Conservation (phyloP, 2,797 vertebrate species). For the Paramormyrops hopkinsi region DNA sequence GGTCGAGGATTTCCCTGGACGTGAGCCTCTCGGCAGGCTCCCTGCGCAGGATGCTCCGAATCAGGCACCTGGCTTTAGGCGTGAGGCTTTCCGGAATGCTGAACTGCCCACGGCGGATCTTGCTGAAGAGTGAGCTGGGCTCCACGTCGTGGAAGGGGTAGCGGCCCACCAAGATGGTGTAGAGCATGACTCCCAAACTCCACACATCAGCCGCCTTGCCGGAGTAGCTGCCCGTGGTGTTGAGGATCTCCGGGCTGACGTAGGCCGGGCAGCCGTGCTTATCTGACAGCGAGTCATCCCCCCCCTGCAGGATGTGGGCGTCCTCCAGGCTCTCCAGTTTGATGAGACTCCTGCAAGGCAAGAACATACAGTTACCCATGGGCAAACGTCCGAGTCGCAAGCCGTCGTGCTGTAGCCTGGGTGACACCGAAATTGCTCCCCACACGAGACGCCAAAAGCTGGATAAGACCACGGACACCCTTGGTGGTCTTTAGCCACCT, state of each 20-base stretch:
- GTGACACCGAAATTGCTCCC: not conserved
- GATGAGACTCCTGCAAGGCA: conserved; percentile 72
- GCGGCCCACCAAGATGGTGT: conserved; percentile 96
- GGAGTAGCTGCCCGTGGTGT: conserved; percentile 94
- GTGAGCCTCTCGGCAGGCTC: conserved; percentile 95
- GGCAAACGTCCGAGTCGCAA: not conserved
- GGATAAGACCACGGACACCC: not conserved
- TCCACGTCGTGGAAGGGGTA: conserved; percentile 99
- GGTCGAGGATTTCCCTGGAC: conserved; percentile 93
- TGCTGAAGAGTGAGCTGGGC: conserved; percentile 94
- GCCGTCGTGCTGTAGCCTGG: not conserved
- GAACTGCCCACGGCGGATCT: conserved; percentile 96
- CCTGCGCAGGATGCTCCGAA: conserved; percentile 91
- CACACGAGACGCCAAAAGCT: not conserved
- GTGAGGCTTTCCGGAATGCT: conserved; percentile 97
- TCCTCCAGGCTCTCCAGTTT: conserved; percentile 98
- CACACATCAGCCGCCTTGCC: conserved; percentile 97
- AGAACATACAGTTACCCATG: conserved; percentile 6
- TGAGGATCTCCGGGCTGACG: conserved; percentile 97
- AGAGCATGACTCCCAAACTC: conserved; percentile 99
- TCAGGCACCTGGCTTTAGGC: conserved; percentile 97
- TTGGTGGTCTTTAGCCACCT: not conserved
- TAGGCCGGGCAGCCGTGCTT: conserved; percentile 98
- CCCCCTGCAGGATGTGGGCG: conserved; percentile 84
- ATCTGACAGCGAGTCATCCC: conserved; percentile 91